A percentile compares a stretch with the other conserved stretches of the same genome.
phyloP scores from a whole-genome alignment of 2,113 vertebrate species.

The Anguilla japonica region DNA sequence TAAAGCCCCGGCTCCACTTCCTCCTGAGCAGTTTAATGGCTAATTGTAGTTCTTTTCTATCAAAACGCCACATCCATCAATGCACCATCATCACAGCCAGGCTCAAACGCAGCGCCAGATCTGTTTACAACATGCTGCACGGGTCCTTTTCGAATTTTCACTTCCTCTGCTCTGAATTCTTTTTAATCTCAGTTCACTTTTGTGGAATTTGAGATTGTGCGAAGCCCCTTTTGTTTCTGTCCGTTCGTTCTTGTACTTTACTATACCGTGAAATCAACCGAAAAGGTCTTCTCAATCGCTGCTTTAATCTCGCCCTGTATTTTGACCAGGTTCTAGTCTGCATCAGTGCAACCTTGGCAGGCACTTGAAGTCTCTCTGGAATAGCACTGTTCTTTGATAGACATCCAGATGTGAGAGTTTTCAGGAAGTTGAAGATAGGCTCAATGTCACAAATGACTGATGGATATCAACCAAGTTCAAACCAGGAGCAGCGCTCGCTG shows the following conservation, averaged over 20 bases:
- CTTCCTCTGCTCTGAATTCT: neutral
- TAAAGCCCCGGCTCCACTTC: conserved; percentile 31
- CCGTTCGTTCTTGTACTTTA: neutral
- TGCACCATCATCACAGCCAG: neutral
- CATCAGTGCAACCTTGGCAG: neutral
- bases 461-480: conserved; percentile 17
- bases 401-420: conserved; percentile 10
- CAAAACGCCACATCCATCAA: conserved; percentile 33
- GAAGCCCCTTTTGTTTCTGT: neutral
- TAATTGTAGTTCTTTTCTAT: conserved; percentile 39
- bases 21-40: conserved; percentile 38
- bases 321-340: neutral
- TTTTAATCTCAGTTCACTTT: neutral
- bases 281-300: neutral
- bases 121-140: neutral
- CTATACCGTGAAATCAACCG: neutral
- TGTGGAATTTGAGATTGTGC: neutral
- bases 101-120: neutral
- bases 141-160: neutral
- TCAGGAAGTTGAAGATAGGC: conserved; percentile 8
- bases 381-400: conserved; percentile 13
- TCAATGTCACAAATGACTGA: conserved; percentile 13
- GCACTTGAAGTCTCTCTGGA: neutral
- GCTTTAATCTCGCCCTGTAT: neutral
- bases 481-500: conserved; percentile 10